Percentiles rank a stretch among this genome's conserved stretches.
Evolutionary conservation across 1,140 invertebrate species (phyloP).

Genomic region (Oryzaephilus surinamensis): DNA sequence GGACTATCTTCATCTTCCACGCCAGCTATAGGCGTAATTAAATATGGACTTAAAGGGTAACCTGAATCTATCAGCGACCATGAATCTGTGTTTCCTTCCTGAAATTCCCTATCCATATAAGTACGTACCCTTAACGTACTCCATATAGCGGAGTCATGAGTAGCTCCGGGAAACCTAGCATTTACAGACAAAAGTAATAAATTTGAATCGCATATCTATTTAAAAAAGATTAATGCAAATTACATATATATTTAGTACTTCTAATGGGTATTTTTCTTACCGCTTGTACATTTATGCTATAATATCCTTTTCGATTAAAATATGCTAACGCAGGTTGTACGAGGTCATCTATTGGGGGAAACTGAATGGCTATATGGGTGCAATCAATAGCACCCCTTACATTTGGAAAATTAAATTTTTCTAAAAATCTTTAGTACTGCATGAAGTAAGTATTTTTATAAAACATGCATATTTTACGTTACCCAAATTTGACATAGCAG

Average conservation of each 20-base stretch:
- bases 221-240: too few relatives aligned
- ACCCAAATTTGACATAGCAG: background rate
- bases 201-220: conserved; percentile 9
- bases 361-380: background rate
- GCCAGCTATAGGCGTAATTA: conserved; percentile 12
- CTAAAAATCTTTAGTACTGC: too few relatives aligned
- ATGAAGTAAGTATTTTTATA: too few relatives aligned
- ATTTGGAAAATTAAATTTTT: conserved; percentile 4
- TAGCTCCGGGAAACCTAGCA: conserved; percentile 7
- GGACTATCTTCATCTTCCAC: conserved; percentile 1
- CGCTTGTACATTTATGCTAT: conserved; percentile 22
- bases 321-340: conserved; percentile 8
- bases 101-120: background rate
- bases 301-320: conserved; percentile 19
- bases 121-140: background rate
- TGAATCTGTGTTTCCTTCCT: conserved; percentile 2
- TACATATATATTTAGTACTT: too few relatives aligned
- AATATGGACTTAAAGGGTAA: conserved; percentile 12
- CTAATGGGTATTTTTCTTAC: too few relatives aligned
- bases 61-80: conserved; percentile 19
- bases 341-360: background rate
- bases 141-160: conserved; percentile 12
- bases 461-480: conserved; percentile 1
- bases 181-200: conserved; percentile 13
- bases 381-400: conserved; percentile 5